A percentile compares a stretch with the other conserved stretches of the same genome.
Evolutionary conservation across 1,140 invertebrate species (phyloP).

Genomic region (Notospermus geniculatus): DNA sequence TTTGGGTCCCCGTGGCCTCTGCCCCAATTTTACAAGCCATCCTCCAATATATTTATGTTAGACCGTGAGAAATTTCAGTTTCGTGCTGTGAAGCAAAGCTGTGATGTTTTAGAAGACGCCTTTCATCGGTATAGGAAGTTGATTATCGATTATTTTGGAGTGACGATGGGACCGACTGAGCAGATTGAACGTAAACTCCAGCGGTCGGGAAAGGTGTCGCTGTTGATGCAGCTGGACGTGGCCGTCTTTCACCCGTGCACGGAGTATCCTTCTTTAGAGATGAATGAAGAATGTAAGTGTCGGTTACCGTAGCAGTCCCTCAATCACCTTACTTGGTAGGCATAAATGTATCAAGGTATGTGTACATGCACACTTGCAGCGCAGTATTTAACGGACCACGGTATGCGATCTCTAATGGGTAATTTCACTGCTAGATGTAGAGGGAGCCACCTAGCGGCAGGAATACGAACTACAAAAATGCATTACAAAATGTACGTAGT

Average conservation of each 20-base stretch:
- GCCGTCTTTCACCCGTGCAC: conserved; percentile 40
- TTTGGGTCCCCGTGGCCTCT: conserved; percentile 42
- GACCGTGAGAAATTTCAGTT: conserved; percentile 34
- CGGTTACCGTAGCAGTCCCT: neutral
- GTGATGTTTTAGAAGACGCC: conserved; percentile 62
- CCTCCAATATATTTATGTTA: conserved; percentile 28
- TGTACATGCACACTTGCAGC: no score
- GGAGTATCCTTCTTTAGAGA: conserved; percentile 36
- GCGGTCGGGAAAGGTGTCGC: conserved; percentile 29
- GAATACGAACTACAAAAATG: no score
- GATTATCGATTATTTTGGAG: conserved; percentile 49
- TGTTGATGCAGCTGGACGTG: conserved; percentile 32
- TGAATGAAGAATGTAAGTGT: conserved; percentile 51
- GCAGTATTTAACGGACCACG: no score
- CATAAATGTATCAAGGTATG: no score
- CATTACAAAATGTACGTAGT: no score
- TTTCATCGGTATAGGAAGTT: conserved; percentile 59
- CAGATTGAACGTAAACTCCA: conserved; percentile 32
- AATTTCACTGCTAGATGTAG: no score
- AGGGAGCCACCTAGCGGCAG: no score
- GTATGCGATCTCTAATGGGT: no score
- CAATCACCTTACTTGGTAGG: conserved; percentile 3
- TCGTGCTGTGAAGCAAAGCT: conserved; percentile 50
- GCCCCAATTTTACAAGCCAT: conserved; percentile 48
- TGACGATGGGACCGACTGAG: conserved; percentile 38